Conservation (phyloP, 2,797 vertebrate genomes). For the Pipistrellus kuhlii region DNA sequence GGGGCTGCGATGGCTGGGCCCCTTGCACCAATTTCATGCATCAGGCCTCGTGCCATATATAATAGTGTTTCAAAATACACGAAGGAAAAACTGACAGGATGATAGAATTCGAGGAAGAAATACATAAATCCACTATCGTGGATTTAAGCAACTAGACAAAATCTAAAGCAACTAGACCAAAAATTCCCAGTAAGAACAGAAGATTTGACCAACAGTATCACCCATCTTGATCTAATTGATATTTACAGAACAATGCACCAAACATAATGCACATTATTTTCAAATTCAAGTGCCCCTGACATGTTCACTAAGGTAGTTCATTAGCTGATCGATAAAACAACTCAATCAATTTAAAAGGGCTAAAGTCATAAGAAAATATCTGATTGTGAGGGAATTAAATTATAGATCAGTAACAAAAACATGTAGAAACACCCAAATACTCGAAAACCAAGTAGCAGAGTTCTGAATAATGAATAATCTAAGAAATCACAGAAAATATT, state of each 20-base stretch:
- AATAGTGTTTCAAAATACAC: neutral
- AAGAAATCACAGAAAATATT: neutral
- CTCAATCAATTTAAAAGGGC: neutral
- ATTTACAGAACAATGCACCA: neutral
- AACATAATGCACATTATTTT: constrained; percentile 22
- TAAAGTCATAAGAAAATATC: constrained; percentile 21
- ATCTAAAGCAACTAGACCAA: neutral
- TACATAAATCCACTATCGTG: neutral
- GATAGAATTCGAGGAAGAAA: constrained; percentile 4
- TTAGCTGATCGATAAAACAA: neutral
- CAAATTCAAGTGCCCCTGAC: neutral
- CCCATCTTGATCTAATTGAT: neutral
- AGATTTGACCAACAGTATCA: neutral
- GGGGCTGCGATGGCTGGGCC: no score
- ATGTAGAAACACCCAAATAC: neutral
- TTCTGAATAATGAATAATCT: neutral
- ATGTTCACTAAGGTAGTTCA: neutral
- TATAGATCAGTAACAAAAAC: neutral
- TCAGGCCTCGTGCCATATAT: neutral
- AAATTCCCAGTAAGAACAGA: neutral
- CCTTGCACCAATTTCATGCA: no score
- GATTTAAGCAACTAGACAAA: neutral
- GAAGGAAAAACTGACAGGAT: constrained; percentile 20
- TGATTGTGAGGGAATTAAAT: neutral
- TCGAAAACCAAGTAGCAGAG: neutral